Base-by-base conservation (phyloP, 2,113 vertebrate genomes). In the Benitochromis conjunctus region DNA sequence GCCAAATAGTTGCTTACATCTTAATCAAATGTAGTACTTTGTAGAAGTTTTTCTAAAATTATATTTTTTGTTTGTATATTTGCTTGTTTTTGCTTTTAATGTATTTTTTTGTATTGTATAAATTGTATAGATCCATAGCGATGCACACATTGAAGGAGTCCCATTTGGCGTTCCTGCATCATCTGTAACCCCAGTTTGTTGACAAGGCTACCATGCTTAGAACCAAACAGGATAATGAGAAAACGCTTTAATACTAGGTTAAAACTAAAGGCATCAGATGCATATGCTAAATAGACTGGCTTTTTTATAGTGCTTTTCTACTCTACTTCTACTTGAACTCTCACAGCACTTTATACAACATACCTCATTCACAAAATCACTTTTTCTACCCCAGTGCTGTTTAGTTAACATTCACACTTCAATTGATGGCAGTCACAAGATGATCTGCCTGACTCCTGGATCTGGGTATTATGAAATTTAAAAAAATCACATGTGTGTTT, bases 1-100 rank as follows among this genome's bases (percentile, higher is more conserved):
- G 34, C 36, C 62, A 64, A 66, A n/a, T 9, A 58, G 56, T 1
- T 41, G 62, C 12, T 69, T 19, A 66, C 62, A 66, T 41, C 62
- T 41, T 69, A 24, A 69, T 41, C 36, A 69, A 43, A 43, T 43
- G 4, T 14, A 0, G 4, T 41, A 9, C 1, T 41, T 66, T 66
- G 11, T 0, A 14, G 7, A 24, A 7, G 0, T n/a, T 66, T 66
- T 38, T 21, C 21, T 0, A 4, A 24, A 69, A 69, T 41, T 9
- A 5, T 41, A 24, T 36, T 0, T 64, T 64, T 64, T 38, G 34
- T 64, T 13, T 38, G 38, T 64, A n/a, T 0, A n/a, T 64, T 64
- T 41, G 3, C 38, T 66, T 69, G 36, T 69, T 66, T 66, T 66
- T 66, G 62, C 60, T 36, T n/a, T 36, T n/a, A 64, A n/a, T 64